Evolutionary conservation across 2,888 invertebrate species (phyloP).

Genomic region (Eutolmus rufibarbis): DNA sequence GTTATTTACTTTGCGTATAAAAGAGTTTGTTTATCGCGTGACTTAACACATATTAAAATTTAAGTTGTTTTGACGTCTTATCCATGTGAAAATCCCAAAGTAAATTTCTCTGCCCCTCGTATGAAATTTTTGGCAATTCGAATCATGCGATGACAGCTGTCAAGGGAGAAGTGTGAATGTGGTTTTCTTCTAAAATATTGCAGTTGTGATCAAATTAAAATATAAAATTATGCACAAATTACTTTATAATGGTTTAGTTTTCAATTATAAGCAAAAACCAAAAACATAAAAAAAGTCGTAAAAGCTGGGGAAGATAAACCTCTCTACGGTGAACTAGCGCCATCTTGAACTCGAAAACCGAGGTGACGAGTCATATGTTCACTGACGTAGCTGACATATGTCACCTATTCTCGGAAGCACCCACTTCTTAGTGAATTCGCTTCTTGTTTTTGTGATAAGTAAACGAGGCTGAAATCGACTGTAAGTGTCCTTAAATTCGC

Average conservation of each 20-base stretch:
- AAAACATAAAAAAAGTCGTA: neutral
- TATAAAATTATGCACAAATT: neutral
- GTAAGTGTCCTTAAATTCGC: slow-evolving; percentile 7
- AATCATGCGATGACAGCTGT: slow-evolving; percentile 19
- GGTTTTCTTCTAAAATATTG: neutral
- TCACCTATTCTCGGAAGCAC: neutral
- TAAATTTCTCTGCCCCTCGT: neutral
- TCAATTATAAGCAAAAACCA: neutral
- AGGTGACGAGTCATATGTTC: neutral
- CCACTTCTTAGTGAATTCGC: neutral
- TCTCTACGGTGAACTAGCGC: neutral
- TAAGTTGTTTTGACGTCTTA: slow-evolving; percentile 7
- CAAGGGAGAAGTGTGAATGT: neutral
- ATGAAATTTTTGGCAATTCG: neutral
- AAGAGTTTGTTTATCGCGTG: slow-evolving; percentile 5
- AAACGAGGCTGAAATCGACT: neutral
- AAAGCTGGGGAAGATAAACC: neutral
- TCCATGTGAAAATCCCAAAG: neutral
- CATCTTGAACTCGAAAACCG: neutral
- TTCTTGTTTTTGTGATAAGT: slow-evolving; percentile 3
- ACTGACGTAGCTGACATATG: neutral
- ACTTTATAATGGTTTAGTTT: neutral
- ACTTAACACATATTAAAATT: slow-evolving; percentile 14
- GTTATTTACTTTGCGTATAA: neutral
- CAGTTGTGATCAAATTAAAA: neutral